Evolutionary conservation across 2,888 invertebrate genomes (phyloP).

Genomic region (Harpalus rufipes): DNA sequence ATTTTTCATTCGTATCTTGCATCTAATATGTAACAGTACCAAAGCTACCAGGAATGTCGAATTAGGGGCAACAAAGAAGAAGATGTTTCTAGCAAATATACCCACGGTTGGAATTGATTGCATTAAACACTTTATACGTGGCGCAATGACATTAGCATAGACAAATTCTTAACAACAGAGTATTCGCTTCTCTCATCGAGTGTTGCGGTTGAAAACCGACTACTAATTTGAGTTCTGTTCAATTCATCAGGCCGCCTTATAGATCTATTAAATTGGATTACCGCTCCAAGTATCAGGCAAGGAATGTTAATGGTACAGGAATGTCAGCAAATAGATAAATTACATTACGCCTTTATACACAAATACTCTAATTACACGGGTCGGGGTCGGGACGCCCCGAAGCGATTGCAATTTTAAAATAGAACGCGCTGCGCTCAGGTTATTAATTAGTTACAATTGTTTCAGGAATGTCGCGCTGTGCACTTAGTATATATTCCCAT

Average conservation of each 20-base stretch:
- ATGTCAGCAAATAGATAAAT: slow-evolving; percentile 61
- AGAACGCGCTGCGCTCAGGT: too few species aligned
- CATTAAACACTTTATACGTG: neutral
- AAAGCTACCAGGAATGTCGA: too few species aligned
- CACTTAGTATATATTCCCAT: neutral
- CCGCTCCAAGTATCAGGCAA: slow-evolving; percentile 55
- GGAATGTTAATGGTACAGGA: slow-evolving; percentile 57
- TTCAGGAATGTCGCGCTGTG: too few species aligned
- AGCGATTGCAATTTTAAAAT: too few species aligned
- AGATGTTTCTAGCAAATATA: too few species aligned
- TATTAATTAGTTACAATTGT: too few species aligned
- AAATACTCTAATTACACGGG: slow-evolving; percentile 54
- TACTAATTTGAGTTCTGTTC: slow-evolving; percentile 57
- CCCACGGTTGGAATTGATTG: neutral
- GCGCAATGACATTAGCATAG: slow-evolving; percentile 9
- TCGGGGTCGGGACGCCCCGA: too few species aligned
- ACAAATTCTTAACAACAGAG: slow-evolving; percentile 6
- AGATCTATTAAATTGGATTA: slow-evolving; percentile 61
- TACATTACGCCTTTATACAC: slow-evolving; percentile 60
- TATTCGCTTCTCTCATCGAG: slow-evolving; percentile 4
- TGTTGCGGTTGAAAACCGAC: slow-evolving; percentile 38
- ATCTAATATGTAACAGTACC: too few species aligned
- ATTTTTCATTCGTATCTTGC: too few species aligned
- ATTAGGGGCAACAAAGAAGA: too few species aligned
- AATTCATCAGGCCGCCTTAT: slow-evolving; percentile 58